phyloP scores from a whole-genome alignment of 1,140 invertebrate species.

The Scaptomyza pallida region DNA sequence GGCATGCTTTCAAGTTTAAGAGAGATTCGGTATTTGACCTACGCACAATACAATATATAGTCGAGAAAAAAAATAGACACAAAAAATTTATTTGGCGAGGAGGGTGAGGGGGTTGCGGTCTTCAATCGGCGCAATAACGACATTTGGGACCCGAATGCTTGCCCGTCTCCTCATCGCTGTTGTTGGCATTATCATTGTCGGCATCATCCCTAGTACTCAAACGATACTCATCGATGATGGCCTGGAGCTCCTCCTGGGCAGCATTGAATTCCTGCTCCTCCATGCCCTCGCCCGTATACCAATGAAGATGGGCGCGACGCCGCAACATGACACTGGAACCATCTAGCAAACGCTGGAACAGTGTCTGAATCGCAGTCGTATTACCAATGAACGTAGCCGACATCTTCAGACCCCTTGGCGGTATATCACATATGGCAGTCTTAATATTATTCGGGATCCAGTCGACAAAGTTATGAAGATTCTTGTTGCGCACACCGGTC shows the following conservation, averaged over 20 bases:
- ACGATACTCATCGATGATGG: slow-evolving; percentile 73
- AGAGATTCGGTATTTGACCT: slow-evolving; percentile 63
- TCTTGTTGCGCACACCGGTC: slow-evolving; percentile 90
- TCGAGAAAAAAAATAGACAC: no score
- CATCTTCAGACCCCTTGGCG: slow-evolving; percentile 88
- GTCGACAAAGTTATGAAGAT: slow-evolving; percentile 90
- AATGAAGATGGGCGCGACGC: slow-evolving; percentile 93
- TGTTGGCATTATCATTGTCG: background rate
- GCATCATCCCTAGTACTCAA: slow-evolving; percentile 43
- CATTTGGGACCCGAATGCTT: slow-evolving; percentile 19
- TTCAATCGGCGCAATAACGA: slow-evolving; percentile 30
- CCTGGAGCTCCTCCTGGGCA: slow-evolving; percentile 85
- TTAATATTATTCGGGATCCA: slow-evolving; percentile 92
- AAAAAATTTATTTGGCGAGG: background rate
- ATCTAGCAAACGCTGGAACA: slow-evolving; percentile 91
- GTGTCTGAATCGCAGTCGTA: slow-evolving; percentile 90
- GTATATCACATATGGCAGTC: slow-evolving; percentile 90
- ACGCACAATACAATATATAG: no score
- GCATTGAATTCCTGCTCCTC: slow-evolving; percentile 92
- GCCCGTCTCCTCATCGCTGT: slow-evolving; percentile 14
- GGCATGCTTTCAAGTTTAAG: slow-evolving; percentile 56
- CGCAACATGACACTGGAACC: slow-evolving; percentile 91
- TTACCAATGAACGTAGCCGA: slow-evolving; percentile 89
- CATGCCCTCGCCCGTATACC: slow-evolving; percentile 92
- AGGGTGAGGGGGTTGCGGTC: background rate